Base-by-base conservation (phyloP, 2,797 vertebrate genomes). In the Chromis chromis region DNA sequence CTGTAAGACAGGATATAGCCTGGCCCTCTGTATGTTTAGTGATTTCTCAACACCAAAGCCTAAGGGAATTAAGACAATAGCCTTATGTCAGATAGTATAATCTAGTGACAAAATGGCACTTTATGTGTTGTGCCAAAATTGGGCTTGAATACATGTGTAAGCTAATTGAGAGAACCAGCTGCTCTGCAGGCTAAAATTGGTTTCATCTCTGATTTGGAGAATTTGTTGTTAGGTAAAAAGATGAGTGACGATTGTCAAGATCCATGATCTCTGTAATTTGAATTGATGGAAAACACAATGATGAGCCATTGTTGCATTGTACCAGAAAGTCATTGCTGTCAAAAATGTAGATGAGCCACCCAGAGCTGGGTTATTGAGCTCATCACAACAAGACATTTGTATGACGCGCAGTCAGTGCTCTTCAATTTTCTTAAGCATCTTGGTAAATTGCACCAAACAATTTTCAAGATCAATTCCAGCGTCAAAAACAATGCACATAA, bases 381-480 rank as follows among this genome's bases (percentile, higher is more conserved):
- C 76, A 49, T 78, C 60, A 83, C 72, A 79, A 81, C 68, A 36
- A 69, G 77, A 40, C 82, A 87, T 91, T 89, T 84, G 88, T 88
- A 86, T 86, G 86, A 74, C 36, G 59, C 79, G 16, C 79, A 68
- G 69, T 80, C 85, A 69, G 70, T 54, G 78, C 79, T 82, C 86
- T 77, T 85, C 86, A 82, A 80, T 90, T 90, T 88, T 88, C 84
- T 84, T 89, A 85, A 89, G 87, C 91, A 88, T 91, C 88, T 94
- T 82, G 88, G 86, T 90, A 91, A 93, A 94, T 92, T 88, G 91
- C 91, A 92, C 89, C 92, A 90, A 93, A 92, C 91, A 92, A 92
- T 94, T 91, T 93, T 90, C 79, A 81, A 93, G 89, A 93, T 95
- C 91, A 93, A 94, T 94, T 94, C 90, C 91, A 85, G 88, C 90